Evolutionary conservation across 2,888 invertebrate genomes (phyloP).

Genomic region (Diplolepis rosae): DNA sequence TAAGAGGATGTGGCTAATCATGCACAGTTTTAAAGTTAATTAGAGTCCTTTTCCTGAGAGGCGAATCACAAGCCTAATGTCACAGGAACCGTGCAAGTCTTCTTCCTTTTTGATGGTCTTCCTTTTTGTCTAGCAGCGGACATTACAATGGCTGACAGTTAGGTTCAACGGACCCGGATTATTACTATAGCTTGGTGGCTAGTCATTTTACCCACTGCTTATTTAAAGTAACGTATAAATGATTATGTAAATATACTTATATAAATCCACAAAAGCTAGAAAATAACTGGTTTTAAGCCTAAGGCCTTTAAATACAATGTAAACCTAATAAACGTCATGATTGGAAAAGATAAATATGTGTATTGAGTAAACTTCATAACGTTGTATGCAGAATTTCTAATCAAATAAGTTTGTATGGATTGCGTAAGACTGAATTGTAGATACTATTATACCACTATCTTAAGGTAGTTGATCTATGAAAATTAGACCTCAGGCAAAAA

Average conservation of each 20-base stretch:
- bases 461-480: too few relatives aligned
- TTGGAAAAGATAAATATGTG: too few relatives aligned
- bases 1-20: neutral
- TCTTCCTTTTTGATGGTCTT: constrained; percentile 36
- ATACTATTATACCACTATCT: too few relatives aligned
- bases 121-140: constrained; percentile 53
- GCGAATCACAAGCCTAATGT: neutral
- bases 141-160: constrained; percentile 63
- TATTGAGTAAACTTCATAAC: too few relatives aligned
- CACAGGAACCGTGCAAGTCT: constrained; percentile 5
- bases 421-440: too few relatives aligned
- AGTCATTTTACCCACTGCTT: constrained; percentile 16
- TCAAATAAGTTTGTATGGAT: too few relatives aligned
- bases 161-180: constrained; percentile 65
- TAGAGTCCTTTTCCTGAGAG: neutral
- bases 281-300: too few relatives aligned
- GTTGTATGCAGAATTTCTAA: too few relatives aligned
- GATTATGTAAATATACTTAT: neutral
- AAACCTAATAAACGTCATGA: too few relatives aligned
- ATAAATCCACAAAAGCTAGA: neutral
- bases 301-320: too few relatives aligned
- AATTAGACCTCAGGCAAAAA: too few relatives aligned
- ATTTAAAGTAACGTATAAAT: neutral
- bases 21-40: neutral
- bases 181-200: constrained; percentile 39